These are phyloP conservation scores for Tipula lateralis DNA, from an alignment of 2,888 invertebrate genomes.

Conservation along the genomic window DNA sequence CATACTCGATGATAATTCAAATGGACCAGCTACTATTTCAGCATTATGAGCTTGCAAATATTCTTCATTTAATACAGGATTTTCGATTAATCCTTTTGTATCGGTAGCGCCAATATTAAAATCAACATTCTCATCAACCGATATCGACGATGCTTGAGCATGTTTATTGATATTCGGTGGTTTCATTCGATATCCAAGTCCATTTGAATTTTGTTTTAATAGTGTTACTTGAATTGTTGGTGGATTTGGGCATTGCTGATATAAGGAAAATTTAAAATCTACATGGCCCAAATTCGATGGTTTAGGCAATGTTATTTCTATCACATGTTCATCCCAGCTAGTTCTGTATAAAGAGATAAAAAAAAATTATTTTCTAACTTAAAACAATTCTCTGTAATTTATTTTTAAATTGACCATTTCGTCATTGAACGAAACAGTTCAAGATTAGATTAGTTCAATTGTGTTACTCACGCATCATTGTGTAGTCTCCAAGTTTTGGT, in stretches of 20 bases:
- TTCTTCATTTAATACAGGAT: constrained; percentile 73
- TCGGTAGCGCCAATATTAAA: constrained; percentile 41
- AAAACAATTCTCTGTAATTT: no score
- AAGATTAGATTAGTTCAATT: no score
- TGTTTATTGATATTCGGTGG: constrained; percentile 41
- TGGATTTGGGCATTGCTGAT: constrained; percentile 66
- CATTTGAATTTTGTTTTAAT: constrained; percentile 63
- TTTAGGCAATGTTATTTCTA: constrained; percentile 80
- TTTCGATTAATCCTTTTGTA: constrained; percentile 50
- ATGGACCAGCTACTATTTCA: constrained; percentile 84
- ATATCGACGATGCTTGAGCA: constrained; percentile 35
- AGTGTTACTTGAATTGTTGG: constrained; percentile 75
- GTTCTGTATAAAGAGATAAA: constrained; percentile 49
- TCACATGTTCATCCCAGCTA: constrained; percentile 89
- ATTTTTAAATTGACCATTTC: constrained; percentile 28
- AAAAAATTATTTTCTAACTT: no score
- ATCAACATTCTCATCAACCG: constrained; percentile 46
- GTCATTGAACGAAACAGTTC: no score
- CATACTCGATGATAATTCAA: constrained; percentile 72
- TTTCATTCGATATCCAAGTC: constrained; percentile 58
- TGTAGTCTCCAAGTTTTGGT: constrained; percentile 86
- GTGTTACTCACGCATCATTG: constrained; percentile 62
- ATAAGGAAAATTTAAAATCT: constrained; percentile 80
- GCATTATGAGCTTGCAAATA: constrained; percentile 83
- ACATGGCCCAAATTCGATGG: constrained; percentile 80